Evolutionary conservation across 2,113 vertebrate species (phyloP).

Genomic region (Alectura lathami): DNA sequence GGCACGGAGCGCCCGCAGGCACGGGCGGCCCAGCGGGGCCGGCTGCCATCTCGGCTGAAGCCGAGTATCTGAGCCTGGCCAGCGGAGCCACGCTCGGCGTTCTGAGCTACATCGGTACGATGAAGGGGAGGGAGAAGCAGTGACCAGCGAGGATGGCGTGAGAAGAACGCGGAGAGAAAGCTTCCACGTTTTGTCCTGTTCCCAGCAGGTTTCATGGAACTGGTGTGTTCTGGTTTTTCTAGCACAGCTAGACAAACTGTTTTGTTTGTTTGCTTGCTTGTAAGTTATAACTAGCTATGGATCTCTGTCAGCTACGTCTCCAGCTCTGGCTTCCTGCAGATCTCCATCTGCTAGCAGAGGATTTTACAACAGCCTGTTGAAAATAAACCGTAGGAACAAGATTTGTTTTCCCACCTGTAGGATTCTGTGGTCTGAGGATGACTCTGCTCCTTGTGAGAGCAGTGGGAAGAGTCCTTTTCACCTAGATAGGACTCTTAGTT

Average conservation of each 20-base stretch:
- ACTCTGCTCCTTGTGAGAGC: neutral
- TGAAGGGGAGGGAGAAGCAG: neutral
- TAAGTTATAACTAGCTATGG: neutral
- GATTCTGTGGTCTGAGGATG: neutral
- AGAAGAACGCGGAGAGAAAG: neutral
- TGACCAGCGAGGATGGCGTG: neutral
- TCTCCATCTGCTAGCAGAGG: neutral
- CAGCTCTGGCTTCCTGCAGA: neutral
- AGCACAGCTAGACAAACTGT: neutral
- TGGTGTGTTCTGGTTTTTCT: neutral
- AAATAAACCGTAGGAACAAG: neutral
- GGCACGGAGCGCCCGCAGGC: constrained; percentile 50
- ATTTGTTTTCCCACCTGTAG: neutral
- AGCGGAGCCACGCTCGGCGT: neutral
- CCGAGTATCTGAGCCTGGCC: neutral
- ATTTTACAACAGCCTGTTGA: neutral
- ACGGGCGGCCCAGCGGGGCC: accelerated
- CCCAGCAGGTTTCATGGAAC: neutral
- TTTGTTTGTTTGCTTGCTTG: neutral
- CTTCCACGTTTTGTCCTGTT: neutral
- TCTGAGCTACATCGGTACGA: constrained; percentile 3
- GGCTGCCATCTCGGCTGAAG: neutral
- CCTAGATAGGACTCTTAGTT: too few relatives aligned
- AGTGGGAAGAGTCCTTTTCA: neutral
- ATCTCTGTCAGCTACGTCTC: neutral